Conservation (phyloP, 64 coral and sea anemone species). For the Porites australiensis region DNA sequence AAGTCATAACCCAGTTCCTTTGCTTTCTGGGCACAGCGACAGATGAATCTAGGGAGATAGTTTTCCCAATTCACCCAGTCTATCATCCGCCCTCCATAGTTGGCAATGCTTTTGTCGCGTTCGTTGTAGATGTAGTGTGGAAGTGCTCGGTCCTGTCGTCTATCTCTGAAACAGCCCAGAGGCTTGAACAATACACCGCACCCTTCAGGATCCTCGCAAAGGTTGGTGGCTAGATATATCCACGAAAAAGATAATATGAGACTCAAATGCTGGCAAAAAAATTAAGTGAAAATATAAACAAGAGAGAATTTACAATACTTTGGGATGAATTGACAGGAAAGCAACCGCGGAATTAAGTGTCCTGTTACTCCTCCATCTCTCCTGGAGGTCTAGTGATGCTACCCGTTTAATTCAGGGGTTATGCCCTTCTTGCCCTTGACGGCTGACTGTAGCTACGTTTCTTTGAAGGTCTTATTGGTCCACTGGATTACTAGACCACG, state of each 20-base stretch:
- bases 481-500: no score
- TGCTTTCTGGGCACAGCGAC: constrained; percentile 67
- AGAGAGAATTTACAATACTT: no score
- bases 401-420: no score
- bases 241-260: not conserved
- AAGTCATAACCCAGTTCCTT: constrained; percentile 57
- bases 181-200: constrained; percentile 36
- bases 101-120: constrained; percentile 25
- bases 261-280: no score
- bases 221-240: not conserved
- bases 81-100: constrained; percentile 28
- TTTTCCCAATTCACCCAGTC: constrained; percentile 64
- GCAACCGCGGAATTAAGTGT: no score
- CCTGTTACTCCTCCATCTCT: no score
- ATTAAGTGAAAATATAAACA: no score
- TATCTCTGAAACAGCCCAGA: constrained; percentile 59
- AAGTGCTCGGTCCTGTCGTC: not conserved
- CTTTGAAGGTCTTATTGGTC: no score
- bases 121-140: constrained; percentile 75
- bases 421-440: no score
- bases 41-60: constrained; percentile 51
- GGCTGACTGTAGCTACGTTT: no score
- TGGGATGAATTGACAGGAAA: no score
- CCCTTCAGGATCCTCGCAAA: not conserved
- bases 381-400: no score